phyloP scores from a whole-genome alignment of 1,140 invertebrate genomes.

The Eupeodes corollae region DNA sequence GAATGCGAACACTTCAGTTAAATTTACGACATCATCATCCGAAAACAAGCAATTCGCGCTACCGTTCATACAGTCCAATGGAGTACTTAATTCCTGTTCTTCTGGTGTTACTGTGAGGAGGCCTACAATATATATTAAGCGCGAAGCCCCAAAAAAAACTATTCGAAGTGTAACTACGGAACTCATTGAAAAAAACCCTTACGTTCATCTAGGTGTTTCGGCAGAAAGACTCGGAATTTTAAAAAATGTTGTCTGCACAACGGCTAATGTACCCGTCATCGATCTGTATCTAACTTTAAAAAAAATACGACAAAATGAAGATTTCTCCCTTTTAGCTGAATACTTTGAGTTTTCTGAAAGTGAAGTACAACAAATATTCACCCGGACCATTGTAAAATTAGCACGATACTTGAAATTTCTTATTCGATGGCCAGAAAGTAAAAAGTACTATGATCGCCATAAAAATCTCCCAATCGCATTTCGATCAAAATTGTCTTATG shows the following conservation, averaged over 20 bases:
- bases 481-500: conserved; percentile 21
- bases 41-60: neutral
- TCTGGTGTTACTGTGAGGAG: conserved; percentile 13
- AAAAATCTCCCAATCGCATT: conserved; percentile 28
- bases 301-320: conserved; percentile 29
- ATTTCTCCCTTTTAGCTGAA: conserved; percentile 23
- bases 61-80: neutral
- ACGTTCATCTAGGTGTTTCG: conserved; percentile 20
- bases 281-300: conserved; percentile 29
- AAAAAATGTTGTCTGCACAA: conserved; percentile 22
- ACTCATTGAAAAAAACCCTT: conserved; percentile 21
- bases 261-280: conserved; percentile 19
- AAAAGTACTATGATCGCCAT: conserved; percentile 24
- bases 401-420: conserved; percentile 22
- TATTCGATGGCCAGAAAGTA: conserved; percentile 26
- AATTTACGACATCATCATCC: neutral
- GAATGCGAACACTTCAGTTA: neutral
- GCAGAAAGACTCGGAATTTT: conserved; percentile 16
- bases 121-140: conserved; percentile 23
- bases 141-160: conserved; percentile 21
- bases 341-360: conserved; percentile 24
- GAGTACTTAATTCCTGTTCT: neutral
- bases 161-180: conserved; percentile 22
- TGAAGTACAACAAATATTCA: conserved; percentile 23
- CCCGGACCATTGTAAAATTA: conserved; percentile 16